Evolutionary conservation across 2,113 vertebrate genomes (phyloP).

Genomic region (Larimichthys crocea): DNA sequence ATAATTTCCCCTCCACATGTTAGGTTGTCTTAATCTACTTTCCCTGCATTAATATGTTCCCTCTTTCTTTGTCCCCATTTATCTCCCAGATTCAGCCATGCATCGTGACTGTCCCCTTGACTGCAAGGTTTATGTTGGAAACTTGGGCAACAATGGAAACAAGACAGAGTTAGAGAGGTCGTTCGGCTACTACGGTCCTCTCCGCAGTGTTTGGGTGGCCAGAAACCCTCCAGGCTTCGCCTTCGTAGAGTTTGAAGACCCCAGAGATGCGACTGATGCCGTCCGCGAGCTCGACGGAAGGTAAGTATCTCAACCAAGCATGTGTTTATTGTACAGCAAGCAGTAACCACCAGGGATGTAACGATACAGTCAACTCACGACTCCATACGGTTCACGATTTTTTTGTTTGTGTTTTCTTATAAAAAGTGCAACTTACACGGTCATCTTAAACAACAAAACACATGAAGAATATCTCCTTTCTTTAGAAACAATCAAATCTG

Average conservation of each 20-base stretch:
- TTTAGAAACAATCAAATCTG: too few species aligned
- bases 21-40: too few species aligned
- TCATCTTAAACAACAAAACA: too few species aligned
- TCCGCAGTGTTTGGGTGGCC: slow-evolving; percentile 98
- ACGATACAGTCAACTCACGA: too few species aligned
- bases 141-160: slow-evolving; percentile 99
- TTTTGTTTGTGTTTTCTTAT: too few species aligned
- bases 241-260: slow-evolving; percentile 98
- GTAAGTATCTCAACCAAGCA: slow-evolving; percentile 72
- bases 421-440: too few species aligned
- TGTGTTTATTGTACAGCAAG: too few species aligned
- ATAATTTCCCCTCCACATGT: not conserved
- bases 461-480: too few species aligned
- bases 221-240: slow-evolving; percentile 98
- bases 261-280: slow-evolving; percentile 96
- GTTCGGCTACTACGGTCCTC: slow-evolving; percentile 97
- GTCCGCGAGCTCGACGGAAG: slow-evolving; percentile 98
- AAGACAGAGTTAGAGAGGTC: slow-evolving; percentile 96
- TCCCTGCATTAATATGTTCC: not conserved
- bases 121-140: slow-evolving; percentile 99
- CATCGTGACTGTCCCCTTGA: slow-evolving; percentile 98
- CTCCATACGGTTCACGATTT: too few species aligned
- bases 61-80: not conserved
- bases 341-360: too few species aligned
- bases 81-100: slow-evolving; percentile 86